Evolutionary conservation across 2,888 invertebrate genomes (phyloP).

Genomic region (Thymelicus sylvestris): DNA sequence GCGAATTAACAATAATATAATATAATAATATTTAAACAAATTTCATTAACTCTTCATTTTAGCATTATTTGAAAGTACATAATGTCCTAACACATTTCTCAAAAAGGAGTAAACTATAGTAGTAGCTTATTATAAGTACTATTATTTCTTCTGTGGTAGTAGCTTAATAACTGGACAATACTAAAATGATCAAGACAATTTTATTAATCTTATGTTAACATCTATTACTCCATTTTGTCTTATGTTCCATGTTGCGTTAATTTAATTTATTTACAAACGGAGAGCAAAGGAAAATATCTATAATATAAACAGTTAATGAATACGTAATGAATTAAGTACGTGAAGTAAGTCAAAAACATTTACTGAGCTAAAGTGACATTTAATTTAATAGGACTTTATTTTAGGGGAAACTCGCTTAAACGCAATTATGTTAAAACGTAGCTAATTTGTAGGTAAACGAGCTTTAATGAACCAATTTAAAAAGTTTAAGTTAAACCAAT

Average conservation of each 20-base stretch:
- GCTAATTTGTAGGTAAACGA: constrained; percentile 40
- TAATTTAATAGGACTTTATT: background rate
- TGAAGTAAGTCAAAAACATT: constrained; percentile 7
- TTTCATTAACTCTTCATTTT: too few relatives aligned
- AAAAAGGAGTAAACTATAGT: too few relatives aligned
- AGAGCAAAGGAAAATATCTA: background rate
- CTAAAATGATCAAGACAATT: too few relatives aligned
- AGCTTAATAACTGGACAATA: too few relatives aligned
- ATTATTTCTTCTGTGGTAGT: too few relatives aligned
- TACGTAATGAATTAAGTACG: constrained; percentile 4
- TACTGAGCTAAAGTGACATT: constrained; percentile 4
- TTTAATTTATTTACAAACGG: background rate
- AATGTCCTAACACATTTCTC: too few relatives aligned
- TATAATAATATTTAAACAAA: too few relatives aligned
- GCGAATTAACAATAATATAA: too few relatives aligned
- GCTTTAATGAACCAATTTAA: constrained; percentile 25
- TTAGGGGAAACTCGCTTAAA: constrained; percentile 1
- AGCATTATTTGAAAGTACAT: too few relatives aligned
- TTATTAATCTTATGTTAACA: too few relatives aligned
- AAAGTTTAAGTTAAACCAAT: background rate
- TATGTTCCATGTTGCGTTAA: background rate
- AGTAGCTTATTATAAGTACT: too few relatives aligned
- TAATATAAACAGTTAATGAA: background rate
- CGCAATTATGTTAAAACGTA: constrained; percentile 35
- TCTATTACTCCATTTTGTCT: too few relatives aligned